Base-by-base conservation (phyloP, 2,888 invertebrate species). In the Callinectes sapidus region DNA sequence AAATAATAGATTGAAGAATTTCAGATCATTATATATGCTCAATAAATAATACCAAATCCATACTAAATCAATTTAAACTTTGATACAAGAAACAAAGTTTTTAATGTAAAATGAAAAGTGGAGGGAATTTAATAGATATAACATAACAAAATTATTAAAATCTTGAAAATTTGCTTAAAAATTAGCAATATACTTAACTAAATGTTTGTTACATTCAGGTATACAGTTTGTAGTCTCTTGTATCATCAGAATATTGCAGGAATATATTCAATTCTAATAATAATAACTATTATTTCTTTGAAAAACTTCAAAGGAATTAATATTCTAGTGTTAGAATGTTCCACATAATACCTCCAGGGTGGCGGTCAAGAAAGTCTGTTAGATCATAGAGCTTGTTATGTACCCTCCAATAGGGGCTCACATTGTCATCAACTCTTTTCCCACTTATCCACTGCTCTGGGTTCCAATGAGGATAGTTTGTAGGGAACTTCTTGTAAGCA, bases 301-400 rank as follows among this genome's bases (percentile, higher is more conserved):
- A 18, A 61, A n/a, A 71, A 28, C 71, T 71, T 23, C 6, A n/a
- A n/a, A 71, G 10, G 28, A 8, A 10, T 2, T 55, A 48, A 2
- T 13, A 2, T 48, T 66, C 28, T 28, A 5, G 61, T 61, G 18
- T 23, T 55, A 61, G 10, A 71, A 71, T 71, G 5, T 28, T 28
- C n/a, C 71, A 71, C 71, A 28, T 39, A 2, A 5, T 71, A 94
- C 94, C 98, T 66, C 98, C 98, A 0, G 99, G 99, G 96, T 99
- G 99, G 87, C 96, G 96, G 5, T 97, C 96, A 8, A 98, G 96
- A 95, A 98, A 99, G 35, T 97, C 96, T 0, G 97, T 97, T 42
- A 99, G 96, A 96, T 99, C 98, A 95, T 99, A 99, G 39, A 99
- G 96, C 87, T 96, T 96, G 95, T 98, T 96, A 95, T 97, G 96